These are phyloP conservation scores for Leptobrachium leishanense DNA, from an alignment of 2,113 vertebrate species.

Conservation along the genomic window DNA sequence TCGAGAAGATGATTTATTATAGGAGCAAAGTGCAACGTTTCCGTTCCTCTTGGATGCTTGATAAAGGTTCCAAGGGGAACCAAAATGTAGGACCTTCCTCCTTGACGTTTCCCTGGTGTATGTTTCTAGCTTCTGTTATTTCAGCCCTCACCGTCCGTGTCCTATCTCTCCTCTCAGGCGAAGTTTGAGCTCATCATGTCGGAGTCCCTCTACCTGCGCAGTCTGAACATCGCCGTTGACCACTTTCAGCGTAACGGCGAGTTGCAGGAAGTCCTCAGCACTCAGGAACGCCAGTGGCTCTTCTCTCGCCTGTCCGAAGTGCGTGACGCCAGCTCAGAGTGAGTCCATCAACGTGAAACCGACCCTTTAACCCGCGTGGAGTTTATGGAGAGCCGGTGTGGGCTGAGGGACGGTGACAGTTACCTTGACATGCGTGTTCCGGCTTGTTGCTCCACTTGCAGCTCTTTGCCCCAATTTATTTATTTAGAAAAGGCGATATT, in stretches of 20 bases:
- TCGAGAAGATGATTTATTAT: no score
- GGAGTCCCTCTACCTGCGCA: conserved; percentile 90
- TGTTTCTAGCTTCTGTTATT: background rate
- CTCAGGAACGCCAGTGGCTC: conserved; percentile 93
- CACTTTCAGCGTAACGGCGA: conserved; percentile 83
- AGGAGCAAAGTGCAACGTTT: no score
- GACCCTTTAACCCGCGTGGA: no score
- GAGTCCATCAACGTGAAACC: conserved; percentile 20
- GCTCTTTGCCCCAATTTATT: no score
- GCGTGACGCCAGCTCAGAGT: conserved; percentile 86
- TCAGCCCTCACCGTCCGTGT: background rate
- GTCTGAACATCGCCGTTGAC: conserved; percentile 88
- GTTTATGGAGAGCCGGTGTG: no score
- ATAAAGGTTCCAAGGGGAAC: no score
- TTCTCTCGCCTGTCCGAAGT: conserved; percentile 90
- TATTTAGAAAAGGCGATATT: no score
- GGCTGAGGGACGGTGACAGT: no score
- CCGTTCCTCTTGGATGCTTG: no score
- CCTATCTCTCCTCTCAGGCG: conserved; percentile 67
- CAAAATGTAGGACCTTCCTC: no score
- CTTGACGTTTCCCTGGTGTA: background rate
- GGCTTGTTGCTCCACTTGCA: no score
- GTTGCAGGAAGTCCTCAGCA: conserved; percentile 73
- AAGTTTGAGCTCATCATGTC: conserved; percentile 94
- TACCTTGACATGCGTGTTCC: no score